phyloP scores from a whole-genome alignment of 2,888 invertebrate species.

The Drosophila borealis region DNA sequence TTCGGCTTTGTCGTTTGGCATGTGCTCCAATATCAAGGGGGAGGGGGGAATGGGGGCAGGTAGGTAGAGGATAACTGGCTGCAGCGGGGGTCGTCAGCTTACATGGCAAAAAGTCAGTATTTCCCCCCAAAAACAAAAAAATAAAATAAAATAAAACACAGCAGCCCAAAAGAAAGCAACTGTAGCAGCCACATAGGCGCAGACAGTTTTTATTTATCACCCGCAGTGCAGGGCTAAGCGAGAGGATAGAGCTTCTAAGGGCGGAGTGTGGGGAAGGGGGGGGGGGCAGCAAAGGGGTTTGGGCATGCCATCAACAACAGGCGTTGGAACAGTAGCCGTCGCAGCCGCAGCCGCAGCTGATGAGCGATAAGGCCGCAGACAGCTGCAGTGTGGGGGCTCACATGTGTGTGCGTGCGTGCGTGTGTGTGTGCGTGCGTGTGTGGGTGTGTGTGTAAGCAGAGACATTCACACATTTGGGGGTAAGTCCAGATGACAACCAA shows the following conservation, averaged over 20 bases:
- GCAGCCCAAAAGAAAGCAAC: conserved; percentile 37
- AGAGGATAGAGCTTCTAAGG: not conserved
- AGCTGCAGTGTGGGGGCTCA: conserved; percentile 54
- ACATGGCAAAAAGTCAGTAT: conserved; percentile 69
- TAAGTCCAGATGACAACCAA: conserved; percentile 59
- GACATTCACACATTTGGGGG: conserved; percentile 39
- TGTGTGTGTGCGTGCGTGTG: not conserved
- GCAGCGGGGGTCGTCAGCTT: conserved; percentile 37
- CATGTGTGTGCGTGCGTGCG: conserved; percentile 1
- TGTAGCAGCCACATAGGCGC: conserved; percentile 71
- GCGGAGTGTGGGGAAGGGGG: conserved; percentile 4
- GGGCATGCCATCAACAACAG: conserved; percentile 38
- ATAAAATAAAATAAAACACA: conserved; percentile 8
- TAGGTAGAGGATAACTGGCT: not conserved
- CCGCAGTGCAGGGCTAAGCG: conserved; percentile 34
- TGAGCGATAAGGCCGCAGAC: conserved; percentile 76
- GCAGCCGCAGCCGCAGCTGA: conserved; percentile 63
- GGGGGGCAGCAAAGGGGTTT: not conserved
- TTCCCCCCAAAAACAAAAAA: conserved; percentile 16
- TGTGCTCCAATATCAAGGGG: conserved; percentile 38
- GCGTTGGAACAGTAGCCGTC: conserved; percentile 31
- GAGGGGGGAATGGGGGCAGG: no score
- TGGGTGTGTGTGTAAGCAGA: conserved; percentile 28
- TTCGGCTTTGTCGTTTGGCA: conserved; percentile 5
- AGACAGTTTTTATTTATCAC: conserved; percentile 82